Evolutionary conservation across 2,113 vertebrate species (phyloP), one percentile per base, ranked within the genome.

Genomic region (Elgaria multicarinata): DNA sequence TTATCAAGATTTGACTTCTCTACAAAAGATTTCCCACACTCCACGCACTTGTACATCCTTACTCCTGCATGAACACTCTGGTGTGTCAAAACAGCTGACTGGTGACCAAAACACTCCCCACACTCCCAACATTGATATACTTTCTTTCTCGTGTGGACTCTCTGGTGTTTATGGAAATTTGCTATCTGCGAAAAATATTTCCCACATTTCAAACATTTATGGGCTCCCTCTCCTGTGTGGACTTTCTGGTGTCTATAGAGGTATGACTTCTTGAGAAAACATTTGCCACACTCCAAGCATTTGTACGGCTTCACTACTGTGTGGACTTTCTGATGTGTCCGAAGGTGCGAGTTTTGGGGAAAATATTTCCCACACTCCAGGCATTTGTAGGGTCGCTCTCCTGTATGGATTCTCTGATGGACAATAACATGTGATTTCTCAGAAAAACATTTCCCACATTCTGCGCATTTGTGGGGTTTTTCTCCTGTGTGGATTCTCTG

Each of bases 1-100:
- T 22, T 67, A 22, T 44, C 39, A 44, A 83, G 64, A 13, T 67
- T 31, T 31, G 82, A 69, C 10, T 44, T 31, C 76, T 92, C 90
- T 67, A 69, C 81, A 71, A 94, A 94, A 2, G 64, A 67, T 88
- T 92, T 93, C 42, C 87, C 92, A 58, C 87, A 94, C 42, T 88
- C 86, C 2, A 8, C 81, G 66, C 92, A 93, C 0, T 5, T 67
- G 36, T 90, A 91, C 16, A 44, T 81, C 39, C 87, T 94, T 50
- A 87, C 89, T 44, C 86, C 90, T 33, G 18, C 69, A 20, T 92
- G 94, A 46, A 22, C 91, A 64, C 86, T 84, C 81, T 87, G 88
- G 71, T 92, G 93, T 26, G 42, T 9, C 10, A 3, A 80, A 74
- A 92, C 83, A 7, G 81, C 85, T 33, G 89, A 90, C 44, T 87